Evolutionary conservation across 2,113 vertebrate genomes (phyloP).

Genomic region (Labrus mixtus): DNA sequence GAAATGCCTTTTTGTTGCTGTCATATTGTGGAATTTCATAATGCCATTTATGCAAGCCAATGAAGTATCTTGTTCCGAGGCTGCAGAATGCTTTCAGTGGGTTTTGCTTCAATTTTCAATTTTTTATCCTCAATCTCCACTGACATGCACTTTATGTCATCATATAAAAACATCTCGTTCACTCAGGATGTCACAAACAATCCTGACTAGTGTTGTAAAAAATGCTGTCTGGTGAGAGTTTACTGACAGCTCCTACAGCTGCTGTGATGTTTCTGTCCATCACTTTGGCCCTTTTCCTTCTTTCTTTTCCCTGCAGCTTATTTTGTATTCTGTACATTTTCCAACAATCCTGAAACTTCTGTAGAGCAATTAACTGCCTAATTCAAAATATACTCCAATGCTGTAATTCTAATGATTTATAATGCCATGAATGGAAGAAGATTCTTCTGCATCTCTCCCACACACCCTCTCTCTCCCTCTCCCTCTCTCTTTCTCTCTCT

Average conservation of each 20-base stretch:
- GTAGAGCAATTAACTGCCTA: not conserved
- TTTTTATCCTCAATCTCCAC: conserved; percentile 15
- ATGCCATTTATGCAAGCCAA: conserved; percentile 18
- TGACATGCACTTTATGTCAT: conserved; percentile 2
- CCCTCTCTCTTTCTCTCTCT: not conserved
- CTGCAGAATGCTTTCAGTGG: conserved; percentile 29
- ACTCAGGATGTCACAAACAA: conserved; percentile 11
- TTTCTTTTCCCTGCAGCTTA: not conserved
- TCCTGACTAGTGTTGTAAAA: conserved; percentile 30
- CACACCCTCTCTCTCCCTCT: conserved; percentile 45
- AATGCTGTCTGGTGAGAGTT: conserved; percentile 12
- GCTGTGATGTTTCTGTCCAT: conserved; percentile 15
- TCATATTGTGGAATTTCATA: conserved; percentile 35
- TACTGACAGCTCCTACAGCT: not conserved
- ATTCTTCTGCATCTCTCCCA: not conserved
- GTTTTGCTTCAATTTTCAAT: conserved; percentile 17
- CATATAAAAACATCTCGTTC: conserved; percentile 24
- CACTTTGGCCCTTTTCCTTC: not conserved
- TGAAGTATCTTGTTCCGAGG: conserved; percentile 36
- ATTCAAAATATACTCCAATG: conserved; percentile 14
- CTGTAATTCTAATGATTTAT: conserved; percentile 11
- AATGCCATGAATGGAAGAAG: conserved; percentile 58
- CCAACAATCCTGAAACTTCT: not conserved
- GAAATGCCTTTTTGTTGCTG: not conserved
- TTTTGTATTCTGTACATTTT: not conserved